These are phyloP conservation scores for Scaptomyza reducta DNA, from an alignment of 2,888 invertebrate genomes.

Conservation along the genomic window DNA sequence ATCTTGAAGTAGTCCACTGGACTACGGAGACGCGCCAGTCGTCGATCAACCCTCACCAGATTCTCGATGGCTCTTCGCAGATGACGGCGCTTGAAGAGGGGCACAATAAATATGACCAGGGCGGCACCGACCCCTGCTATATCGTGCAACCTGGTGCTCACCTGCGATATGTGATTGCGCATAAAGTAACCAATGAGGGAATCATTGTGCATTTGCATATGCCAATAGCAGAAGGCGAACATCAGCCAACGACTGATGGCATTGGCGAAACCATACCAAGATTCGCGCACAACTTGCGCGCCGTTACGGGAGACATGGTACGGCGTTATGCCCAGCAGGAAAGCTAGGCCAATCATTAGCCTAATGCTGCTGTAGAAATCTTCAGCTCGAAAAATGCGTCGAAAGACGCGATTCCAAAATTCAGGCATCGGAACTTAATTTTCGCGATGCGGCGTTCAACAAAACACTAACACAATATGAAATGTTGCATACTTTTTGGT, in stretches of 20 bases:
- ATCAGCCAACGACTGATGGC: constrained; percentile 64
- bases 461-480: constrained; percentile 25
- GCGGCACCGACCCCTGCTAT: constrained; percentile 47
- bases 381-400: constrained; percentile 28
- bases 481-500: constrained; percentile 19
- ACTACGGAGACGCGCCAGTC: constrained; percentile 3
- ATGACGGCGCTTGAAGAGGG: constrained; percentile 45
- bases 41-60: constrained; percentile 40
- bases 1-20: constrained; percentile 36
- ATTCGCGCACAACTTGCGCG: constrained; percentile 33
- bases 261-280: constrained; percentile 60
- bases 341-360: constrained; percentile 39
- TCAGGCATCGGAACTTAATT: constrained; percentile 4
- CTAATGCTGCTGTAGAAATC: constrained; percentile 58
- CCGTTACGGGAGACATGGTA: constrained; percentile 37
- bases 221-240: constrained; percentile 58
- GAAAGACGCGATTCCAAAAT: constrained; percentile 20
- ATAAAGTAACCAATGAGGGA: constrained; percentile 68
- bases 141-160: constrained; percentile 48
- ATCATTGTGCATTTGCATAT: constrained; percentile 32
- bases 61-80: constrained; percentile 32
- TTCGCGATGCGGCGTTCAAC: neutral
- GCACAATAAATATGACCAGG: constrained; percentile 56
- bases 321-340: constrained; percentile 60
- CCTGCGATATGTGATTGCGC: constrained; percentile 52